phyloP scores from a whole-genome alignment of 1,140 invertebrate species.

The Micrasema longulum region DNA sequence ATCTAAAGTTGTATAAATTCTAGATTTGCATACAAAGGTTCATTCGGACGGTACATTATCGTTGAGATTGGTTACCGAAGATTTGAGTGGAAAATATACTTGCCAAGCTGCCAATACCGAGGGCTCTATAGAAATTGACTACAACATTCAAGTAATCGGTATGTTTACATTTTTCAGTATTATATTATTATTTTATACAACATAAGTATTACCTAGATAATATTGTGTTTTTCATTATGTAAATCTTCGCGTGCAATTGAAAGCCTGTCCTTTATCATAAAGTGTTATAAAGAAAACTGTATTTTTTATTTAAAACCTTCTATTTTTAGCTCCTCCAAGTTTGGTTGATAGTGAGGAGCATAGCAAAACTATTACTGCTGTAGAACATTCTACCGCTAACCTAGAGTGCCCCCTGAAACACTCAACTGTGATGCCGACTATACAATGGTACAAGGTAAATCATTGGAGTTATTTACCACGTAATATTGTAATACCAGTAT shows the following conservation, averaged over 20 bases:
- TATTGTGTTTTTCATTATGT: constrained; percentile 18
- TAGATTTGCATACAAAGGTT: constrained; percentile 59
- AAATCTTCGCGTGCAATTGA: no score
- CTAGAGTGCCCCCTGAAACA: constrained; percentile 59
- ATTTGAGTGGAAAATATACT: constrained; percentile 61
- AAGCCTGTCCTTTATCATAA: no score
- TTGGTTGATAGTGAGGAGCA: constrained; percentile 56
- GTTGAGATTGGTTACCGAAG: constrained; percentile 59
- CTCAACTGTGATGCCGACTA: constrained; percentile 38
- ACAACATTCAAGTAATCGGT: constrained; percentile 48
- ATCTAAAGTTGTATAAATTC: no score
- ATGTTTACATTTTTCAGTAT: not conserved
- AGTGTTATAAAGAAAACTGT: no score
- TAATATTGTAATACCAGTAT: no score
- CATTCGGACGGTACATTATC: constrained; percentile 58
- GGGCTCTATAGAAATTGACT: constrained; percentile 52
- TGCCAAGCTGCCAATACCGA: constrained; percentile 59
- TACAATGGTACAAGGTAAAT: constrained; percentile 68
- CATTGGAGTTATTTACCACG: no score
- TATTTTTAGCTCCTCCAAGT: constrained; percentile 58
- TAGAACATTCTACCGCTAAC: constrained; percentile 57
- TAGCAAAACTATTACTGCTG: constrained; percentile 44
- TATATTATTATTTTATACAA: no score
- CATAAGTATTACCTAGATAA: no score
- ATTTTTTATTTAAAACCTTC: no score